Percentiles rank a stretch among this genome's conserved stretches.
Conservation (phyloP, 2,888 invertebrate genomes). For the Azorinus chamasolen region DNA sequence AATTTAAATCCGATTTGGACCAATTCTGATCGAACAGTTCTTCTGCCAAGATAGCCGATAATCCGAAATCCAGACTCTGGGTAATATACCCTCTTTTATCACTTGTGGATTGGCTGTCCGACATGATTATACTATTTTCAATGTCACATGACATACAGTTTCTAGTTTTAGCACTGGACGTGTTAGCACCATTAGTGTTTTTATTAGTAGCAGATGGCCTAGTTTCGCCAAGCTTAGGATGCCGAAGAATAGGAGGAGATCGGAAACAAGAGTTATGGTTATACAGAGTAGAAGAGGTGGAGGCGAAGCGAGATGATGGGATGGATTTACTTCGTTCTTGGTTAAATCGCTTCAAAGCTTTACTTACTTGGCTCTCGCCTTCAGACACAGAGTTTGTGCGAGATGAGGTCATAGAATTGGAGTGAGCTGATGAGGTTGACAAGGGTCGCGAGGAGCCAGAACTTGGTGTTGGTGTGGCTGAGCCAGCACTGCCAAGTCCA, state of each 20-base stretch:
- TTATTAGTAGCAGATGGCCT: constrained; percentile 33
- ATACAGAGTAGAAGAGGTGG: constrained; percentile 39
- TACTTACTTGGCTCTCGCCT: constrained; percentile 63
- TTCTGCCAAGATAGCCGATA: constrained; percentile 72
- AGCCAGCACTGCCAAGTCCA: not conserved
- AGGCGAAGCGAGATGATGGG: constrained; percentile 57
- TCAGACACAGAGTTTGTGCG: constrained; percentile 43
- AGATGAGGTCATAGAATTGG: constrained; percentile 25
- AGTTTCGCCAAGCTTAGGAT: constrained; percentile 50
- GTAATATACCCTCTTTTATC: constrained; percentile 52
- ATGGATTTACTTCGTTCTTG: constrained; percentile 61
- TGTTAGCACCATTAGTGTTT: constrained; percentile 45
- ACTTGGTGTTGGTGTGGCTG: constrained; percentile 16
- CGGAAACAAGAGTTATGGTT: constrained; percentile 48
- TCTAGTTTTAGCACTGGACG: constrained; percentile 63
- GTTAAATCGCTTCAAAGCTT: constrained; percentile 62
- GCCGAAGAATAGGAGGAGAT: constrained; percentile 55
- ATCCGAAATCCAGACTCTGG: constrained; percentile 62
- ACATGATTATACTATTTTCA: constrained; percentile 51
- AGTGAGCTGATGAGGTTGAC: constrained; percentile 25
- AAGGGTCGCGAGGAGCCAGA: constrained; percentile 24
- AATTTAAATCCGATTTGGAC: constrained; percentile 78
- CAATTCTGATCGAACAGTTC: constrained; percentile 81
- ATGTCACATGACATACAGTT: constrained; percentile 64
- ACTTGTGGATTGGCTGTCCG: constrained; percentile 32